Conservation (phyloP, 2,797 vertebrate genomes). For the Gila robusta region DNA sequence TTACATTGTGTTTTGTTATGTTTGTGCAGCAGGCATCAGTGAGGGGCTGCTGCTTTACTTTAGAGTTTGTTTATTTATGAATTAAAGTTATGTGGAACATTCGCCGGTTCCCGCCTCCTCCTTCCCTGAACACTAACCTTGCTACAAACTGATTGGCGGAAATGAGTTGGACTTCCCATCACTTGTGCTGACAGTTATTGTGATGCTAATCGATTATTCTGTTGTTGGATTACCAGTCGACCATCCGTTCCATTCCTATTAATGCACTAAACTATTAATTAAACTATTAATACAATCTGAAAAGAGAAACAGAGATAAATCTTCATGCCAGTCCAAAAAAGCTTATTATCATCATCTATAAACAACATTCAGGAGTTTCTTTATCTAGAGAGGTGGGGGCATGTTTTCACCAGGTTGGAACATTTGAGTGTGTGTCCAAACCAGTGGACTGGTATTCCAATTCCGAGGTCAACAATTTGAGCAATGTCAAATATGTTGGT, state of each 20-base stretch:
- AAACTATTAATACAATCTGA: not conserved
- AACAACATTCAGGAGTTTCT: slow-evolving; percentile 74
- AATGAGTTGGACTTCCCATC: not conserved
- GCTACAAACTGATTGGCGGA: not conserved
- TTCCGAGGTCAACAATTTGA: slow-evolving; percentile 77
- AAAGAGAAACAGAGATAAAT: slow-evolving; percentile 59
- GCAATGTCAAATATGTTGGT: slow-evolving; percentile 80
- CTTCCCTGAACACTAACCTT: too few relatives aligned
- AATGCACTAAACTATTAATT: not conserved
- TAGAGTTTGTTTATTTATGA: too few relatives aligned
- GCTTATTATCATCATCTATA: slow-evolving; percentile 58
- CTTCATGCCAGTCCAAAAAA: slow-evolving; percentile 67
- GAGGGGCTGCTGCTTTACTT: too few relatives aligned
- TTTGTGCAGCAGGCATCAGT: too few relatives aligned
- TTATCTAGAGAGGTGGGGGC: slow-evolving; percentile 64
- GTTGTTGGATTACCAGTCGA: not conserved
- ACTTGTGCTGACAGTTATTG: not conserved
- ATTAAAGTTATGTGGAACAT: too few relatives aligned
- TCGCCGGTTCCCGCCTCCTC: too few relatives aligned
- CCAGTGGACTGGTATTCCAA: slow-evolving; percentile 70
- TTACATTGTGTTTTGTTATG: too few relatives aligned
- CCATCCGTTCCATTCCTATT: not conserved
- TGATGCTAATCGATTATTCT: not conserved
- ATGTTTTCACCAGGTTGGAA: slow-evolving; percentile 69
- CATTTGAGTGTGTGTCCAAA: slow-evolving; percentile 62